Conservation (phyloP, 1,140 invertebrate genomes). For the Drosophila arawakana region DNA sequence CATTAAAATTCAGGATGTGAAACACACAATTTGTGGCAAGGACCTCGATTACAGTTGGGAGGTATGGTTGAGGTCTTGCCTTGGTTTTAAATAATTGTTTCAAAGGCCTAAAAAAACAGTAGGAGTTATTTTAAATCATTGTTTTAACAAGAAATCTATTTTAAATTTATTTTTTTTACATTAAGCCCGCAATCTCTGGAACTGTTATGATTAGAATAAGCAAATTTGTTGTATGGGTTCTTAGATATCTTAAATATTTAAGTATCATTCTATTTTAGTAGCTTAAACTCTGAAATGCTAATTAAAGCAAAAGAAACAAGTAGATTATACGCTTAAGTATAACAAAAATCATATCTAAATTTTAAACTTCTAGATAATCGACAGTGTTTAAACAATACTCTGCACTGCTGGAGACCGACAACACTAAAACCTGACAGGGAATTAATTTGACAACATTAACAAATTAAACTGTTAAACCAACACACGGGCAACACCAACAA, state of each 20-base stretch:
- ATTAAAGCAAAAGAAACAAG: too few relatives aligned
- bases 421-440: slow-evolving; percentile 67
- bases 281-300: too few relatives aligned
- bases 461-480: slow-evolving; percentile 83
- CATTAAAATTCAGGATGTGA: slow-evolving; percentile 79
- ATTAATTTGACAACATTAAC: slow-evolving; percentile 84
- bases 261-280: too few relatives aligned
- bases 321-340: too few relatives aligned
- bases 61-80: background rate
- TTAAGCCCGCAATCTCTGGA: too few relatives aligned
- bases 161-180: too few relatives aligned
- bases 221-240: too few relatives aligned
- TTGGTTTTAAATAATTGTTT: slow-evolving; percentile 1
- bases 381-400: slow-evolving; percentile 6
- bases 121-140: background rate
- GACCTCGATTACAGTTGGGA: background rate
- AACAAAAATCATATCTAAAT: background rate
- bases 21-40: slow-evolving; percentile 61
- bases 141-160: background rate
- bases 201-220: too few relatives aligned
- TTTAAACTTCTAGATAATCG: background rate
- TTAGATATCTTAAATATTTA: too few relatives aligned
- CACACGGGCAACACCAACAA: slow-evolving; percentile 39
- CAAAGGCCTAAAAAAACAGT: background rate
- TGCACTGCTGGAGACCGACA: slow-evolving; percentile 1